Conservation (phyloP, 2,888 invertebrate genomes). For the Lithophane semibrunnea region DNA sequence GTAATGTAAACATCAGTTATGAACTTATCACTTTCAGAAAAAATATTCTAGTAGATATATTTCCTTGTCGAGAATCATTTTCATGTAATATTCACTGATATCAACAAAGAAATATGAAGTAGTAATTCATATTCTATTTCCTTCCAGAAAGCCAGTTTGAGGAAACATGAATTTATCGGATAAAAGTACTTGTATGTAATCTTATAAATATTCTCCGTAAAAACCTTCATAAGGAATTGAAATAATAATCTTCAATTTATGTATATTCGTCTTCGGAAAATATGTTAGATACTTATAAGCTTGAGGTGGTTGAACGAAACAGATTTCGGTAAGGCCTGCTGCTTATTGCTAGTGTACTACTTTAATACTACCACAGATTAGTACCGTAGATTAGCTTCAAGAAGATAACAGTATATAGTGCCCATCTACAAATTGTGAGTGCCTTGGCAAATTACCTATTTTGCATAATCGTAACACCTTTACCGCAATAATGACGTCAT, state of each 20-base stretch:
- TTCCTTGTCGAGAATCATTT: constrained; percentile 9
- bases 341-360: not conserved
- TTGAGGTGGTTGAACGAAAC: not conserved
- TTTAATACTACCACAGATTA: not conserved
- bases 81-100: constrained; percentile 25
- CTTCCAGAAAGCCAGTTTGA: constrained; percentile 22
- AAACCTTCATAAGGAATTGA: constrained; percentile 4
- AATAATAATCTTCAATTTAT: constrained; percentile 26
- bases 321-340: not conserved
- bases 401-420: not conserved
- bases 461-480: not conserved
- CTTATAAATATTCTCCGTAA: constrained; percentile 13
- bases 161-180: constrained; percentile 38
- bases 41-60: not conserved
- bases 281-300: not conserved
- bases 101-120: constrained; percentile 25
- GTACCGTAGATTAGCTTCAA: not conserved
- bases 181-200: constrained; percentile 29
- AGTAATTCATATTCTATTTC: constrained; percentile 20
- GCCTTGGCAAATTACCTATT: not conserved
- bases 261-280: constrained; percentile 12
- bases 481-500: too few species aligned
- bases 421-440: not conserved
- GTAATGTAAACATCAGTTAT: constrained; percentile 11
- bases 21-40: not conserved